A percentile compares a stretch with the other conserved stretches of the same genome.
Conservation (phyloP, 2,888 invertebrate genomes). For the Petrolisthes manimaculis region DNA sequence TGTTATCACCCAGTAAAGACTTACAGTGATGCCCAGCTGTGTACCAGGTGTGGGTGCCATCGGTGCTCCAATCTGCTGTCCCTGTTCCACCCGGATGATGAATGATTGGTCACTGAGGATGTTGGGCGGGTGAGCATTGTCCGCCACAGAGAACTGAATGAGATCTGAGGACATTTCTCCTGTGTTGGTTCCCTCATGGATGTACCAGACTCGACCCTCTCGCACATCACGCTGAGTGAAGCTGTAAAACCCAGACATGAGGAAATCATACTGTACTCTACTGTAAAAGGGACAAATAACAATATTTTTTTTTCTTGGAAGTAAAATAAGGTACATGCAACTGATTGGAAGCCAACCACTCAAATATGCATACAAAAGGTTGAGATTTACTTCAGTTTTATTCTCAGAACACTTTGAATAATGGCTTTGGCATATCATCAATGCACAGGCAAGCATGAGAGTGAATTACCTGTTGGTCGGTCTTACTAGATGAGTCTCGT, state of each 20-base stretch:
- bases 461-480: slow-evolving; percentile 56
- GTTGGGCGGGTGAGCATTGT: slow-evolving; percentile 60
- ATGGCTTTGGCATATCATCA: too few species aligned
- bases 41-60: slow-evolving; percentile 43
- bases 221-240: slow-evolving; percentile 90
- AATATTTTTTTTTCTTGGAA: too few species aligned
- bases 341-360: too few species aligned
- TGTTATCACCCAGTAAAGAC: not conserved
- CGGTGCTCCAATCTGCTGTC: not conserved
- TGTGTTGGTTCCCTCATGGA: slow-evolving; percentile 81
- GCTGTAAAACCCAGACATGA: slow-evolving; percentile 68
- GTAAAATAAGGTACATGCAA: too few species aligned
- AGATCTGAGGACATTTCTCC: slow-evolving; percentile 58
- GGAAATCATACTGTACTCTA: too few species aligned
- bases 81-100: slow-evolving; percentile 53
- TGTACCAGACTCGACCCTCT: slow-evolving; percentile 83
- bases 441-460: too few species aligned
- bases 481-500: slow-evolving; percentile 61
- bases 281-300: too few species aligned
- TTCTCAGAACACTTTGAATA: too few species aligned
- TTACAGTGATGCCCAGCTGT: slow-evolving; percentile 57
- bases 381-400: too few species aligned
- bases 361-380: too few species aligned
- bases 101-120: slow-evolving; percentile 59
- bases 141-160: slow-evolving; percentile 61